phyloP scores from a whole-genome alignment of 2,888 invertebrate species.

The Drosophila engyochracea region DNA sequence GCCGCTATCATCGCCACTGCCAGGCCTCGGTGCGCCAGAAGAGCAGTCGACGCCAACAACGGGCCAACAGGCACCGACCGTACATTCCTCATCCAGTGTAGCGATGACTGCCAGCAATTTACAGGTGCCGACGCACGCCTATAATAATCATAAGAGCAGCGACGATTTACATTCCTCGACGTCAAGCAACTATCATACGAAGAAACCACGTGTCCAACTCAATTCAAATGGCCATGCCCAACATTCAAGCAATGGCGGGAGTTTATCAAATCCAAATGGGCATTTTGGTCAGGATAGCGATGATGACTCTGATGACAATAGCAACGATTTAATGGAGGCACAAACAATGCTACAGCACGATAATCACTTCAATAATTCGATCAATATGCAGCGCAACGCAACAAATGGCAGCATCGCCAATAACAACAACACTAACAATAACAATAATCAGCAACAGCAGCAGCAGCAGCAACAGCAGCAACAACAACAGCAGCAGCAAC shows the following conservation, averaged over 20 bases:
- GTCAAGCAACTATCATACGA: slow-evolving; percentile 77
- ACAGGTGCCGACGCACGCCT: slow-evolving; percentile 45
- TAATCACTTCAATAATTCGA: slow-evolving; percentile 61
- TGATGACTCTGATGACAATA: slow-evolving; percentile 83
- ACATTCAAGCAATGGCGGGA: slow-evolving; percentile 54
- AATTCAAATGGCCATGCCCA: slow-evolving; percentile 51
- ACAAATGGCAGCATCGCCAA: slow-evolving; percentile 38
- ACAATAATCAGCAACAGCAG: slow-evolving; percentile 45
- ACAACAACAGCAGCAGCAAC: slow-evolving; percentile 55
- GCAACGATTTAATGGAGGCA: slow-evolving; percentile 71
- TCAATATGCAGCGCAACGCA: slow-evolving; percentile 49
- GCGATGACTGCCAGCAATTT: slow-evolving; percentile 29
- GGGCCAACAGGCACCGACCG: slow-evolving; percentile 59
- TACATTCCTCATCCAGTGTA: slow-evolving; percentile 73
- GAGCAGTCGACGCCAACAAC: slow-evolving; percentile 42
- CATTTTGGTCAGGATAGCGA: slow-evolving; percentile 77
- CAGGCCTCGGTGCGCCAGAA: slow-evolving; percentile 49
- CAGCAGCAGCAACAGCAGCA: slow-evolving; percentile 56
- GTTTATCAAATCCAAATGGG: slow-evolving; percentile 39
- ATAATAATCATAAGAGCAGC: slow-evolving; percentile 60
- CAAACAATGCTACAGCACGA: slow-evolving; percentile 70
- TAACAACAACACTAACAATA: slow-evolving; percentile 51
- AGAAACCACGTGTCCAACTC: slow-evolving; percentile 83
- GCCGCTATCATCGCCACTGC: slow-evolving; percentile 82
- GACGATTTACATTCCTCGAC: slow-evolving; percentile 78